Evolutionary conservation across 1,140 invertebrate genomes (phyloP).

Genomic region (Tetranychus cinnabarinus): DNA sequence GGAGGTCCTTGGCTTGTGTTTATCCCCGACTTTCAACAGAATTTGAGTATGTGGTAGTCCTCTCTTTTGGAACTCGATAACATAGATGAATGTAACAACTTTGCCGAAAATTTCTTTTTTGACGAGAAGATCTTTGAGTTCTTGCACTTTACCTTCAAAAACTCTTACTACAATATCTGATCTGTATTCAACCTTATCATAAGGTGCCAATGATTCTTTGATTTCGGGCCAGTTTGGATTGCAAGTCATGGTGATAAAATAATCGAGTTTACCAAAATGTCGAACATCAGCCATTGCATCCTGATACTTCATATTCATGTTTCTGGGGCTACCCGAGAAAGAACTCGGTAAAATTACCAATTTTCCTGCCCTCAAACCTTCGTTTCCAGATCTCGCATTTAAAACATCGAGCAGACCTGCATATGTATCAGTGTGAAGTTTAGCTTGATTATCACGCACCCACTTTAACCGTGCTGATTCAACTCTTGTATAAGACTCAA

Average conservation of each 20-base stretch:
- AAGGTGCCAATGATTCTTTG: conserved; percentile 12
- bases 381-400: too few relatives aligned
- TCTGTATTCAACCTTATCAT: conserved; percentile 11
- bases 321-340: conserved; percentile 7
- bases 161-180: neutral
- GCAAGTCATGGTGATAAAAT: conserved; percentile 25
- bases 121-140: neutral
- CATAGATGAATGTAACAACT: conserved; percentile 12
- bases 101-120: neutral
- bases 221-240: conserved; percentile 28
- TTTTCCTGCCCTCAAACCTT: neutral
- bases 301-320: conserved; percentile 12
- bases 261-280: conserved; percentile 18
- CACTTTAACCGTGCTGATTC: neutral
- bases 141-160: neutral
- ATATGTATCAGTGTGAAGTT: neutral
- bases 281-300: conserved; percentile 18
- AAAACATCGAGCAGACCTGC: too few relatives aligned
- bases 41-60: conserved; percentile 23
- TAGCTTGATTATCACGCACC: neutral
- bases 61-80: conserved; percentile 23
- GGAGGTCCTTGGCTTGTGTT: neutral
- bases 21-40: conserved; percentile 11
- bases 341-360: conserved; percentile 7
- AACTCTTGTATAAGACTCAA: neutral